Percentiles rank a stretch among this genome's conserved stretches.
phyloP scores from a whole-genome alignment of 2,888 invertebrate genomes.

The Drosophila picticornis region DNA sequence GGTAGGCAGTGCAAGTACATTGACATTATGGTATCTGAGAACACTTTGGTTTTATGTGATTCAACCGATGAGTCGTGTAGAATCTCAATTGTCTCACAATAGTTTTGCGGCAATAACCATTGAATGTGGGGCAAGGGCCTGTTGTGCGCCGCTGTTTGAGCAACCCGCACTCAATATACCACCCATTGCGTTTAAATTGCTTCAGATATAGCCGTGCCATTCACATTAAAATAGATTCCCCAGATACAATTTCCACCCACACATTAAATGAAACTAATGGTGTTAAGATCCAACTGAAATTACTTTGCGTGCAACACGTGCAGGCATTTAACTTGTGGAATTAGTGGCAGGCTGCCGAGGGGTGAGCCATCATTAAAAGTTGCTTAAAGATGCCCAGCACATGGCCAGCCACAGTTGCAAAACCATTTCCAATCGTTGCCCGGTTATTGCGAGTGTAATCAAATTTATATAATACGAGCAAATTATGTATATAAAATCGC shows the following conservation, averaged over 20 bases:
- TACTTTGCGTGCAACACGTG: constrained; percentile 57
- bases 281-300: constrained; percentile 45
- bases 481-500: constrained; percentile 50
- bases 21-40: neutral
- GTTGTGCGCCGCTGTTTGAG: neutral
- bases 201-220: constrained; percentile 43
- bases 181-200: constrained; percentile 60
- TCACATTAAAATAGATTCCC: constrained; percentile 57
- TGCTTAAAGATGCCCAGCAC: constrained; percentile 46
- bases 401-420: constrained; percentile 49
- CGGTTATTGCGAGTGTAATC: constrained; percentile 44
- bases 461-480: constrained; percentile 50
- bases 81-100: neutral
- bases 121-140: neutral
- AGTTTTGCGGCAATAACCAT: neutral
- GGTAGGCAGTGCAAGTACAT: neutral
- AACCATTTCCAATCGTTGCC: constrained; percentile 33
- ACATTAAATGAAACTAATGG: constrained; percentile 24
- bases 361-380: constrained; percentile 31
- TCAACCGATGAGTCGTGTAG: neutral
- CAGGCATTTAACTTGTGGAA: constrained; percentile 28
- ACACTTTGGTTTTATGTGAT: neutral
- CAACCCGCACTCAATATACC: constrained; percentile 43
- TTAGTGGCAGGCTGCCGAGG: neutral
- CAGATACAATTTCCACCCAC: constrained; percentile 48